Base-by-base conservation (phyloP, 1,140 invertebrate species). In the Augochlora pura region DNA sequence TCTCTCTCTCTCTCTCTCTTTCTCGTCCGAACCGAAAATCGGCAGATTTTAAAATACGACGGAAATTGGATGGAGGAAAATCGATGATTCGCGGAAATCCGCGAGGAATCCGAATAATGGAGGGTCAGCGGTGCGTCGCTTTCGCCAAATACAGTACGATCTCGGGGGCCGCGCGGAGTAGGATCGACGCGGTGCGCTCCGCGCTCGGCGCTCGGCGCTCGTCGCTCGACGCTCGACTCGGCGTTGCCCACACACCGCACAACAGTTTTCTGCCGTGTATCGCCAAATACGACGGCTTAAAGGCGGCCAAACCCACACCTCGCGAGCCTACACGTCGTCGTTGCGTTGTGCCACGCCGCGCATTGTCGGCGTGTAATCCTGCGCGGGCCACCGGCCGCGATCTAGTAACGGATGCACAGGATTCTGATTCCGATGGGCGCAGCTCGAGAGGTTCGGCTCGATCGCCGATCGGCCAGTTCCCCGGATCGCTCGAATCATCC, bases 281-380 rank as follows among this genome's bases (percentile, higher is more conserved):
- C 85, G 84, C 85, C 85, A 86, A 86, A 86, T 86, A 86, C 70
- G 85, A 86, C 77, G 62, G 83, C 83, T 82, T 82, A 76, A 80
- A 85, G 80, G 76, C 84, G 84, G 84, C 71, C 67, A 77, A 86
- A 86, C 84, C 84, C 84, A 85, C 83, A 86, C 84, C 72, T 86
- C 57, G 73, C 80, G 82, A 77, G 80, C 85, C 85, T 76, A 86
- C 85, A 86, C 83, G 60, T 79, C 76, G 67, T 59, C 72, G 66
- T 68, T 66, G 65, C 69, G 64, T 70, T 78, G 74, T 76, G 38
- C 66, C 64, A 46, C 64, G 74, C 32, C 75, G 60, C 49, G 72
- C 68, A 66, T 77, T 62, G 73, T 67, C 66, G 74, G 23, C n/a
- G 32, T 23, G 52, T 32, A 23, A 71, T 59, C 71, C 63, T 46